Conservation (phyloP, 2,888 invertebrate species). For the Spodoptera littoralis region DNA sequence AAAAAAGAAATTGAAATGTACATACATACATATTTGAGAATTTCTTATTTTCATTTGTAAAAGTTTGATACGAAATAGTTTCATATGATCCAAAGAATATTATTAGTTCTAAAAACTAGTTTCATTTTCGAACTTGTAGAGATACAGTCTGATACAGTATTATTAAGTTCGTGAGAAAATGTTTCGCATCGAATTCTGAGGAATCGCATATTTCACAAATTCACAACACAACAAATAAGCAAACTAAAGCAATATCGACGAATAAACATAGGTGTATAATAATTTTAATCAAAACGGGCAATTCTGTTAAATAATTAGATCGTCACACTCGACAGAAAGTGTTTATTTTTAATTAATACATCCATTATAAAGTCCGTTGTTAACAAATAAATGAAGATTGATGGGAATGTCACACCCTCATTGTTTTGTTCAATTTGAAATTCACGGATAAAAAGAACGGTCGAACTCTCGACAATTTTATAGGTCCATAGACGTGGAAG, state of each 20-base stretch:
- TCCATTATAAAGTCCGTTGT: constrained; percentile 57
- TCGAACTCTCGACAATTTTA: constrained; percentile 37
- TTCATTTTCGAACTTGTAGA: no score
- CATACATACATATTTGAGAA: no score
- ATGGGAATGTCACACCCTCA: constrained; percentile 62
- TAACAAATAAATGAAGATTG: constrained; percentile 71
- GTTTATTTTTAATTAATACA: constrained; percentile 44
- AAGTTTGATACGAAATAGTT: no score
- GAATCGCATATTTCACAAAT: no score
- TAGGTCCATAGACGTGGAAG: constrained; percentile 13
- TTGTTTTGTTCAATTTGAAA: constrained; percentile 60
- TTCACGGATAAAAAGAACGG: constrained; percentile 55
- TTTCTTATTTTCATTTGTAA: no score
- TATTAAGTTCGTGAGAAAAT: no score
- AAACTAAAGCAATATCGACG: constrained; percentile 17
- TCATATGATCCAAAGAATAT: no score
- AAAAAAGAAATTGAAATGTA: no score
- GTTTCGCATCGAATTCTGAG: no score
- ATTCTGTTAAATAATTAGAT: constrained; percentile 26
- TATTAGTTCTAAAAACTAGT: no score
- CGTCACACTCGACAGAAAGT: constrained; percentile 17
- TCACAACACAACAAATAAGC: constrained; percentile 10
- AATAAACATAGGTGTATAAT: constrained; percentile 17
- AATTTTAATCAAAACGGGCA: constrained; percentile 21
- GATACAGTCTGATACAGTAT: no score